These are phyloP conservation scores for Heteractis magnifica DNA, from an alignment of 92 coral and sea anemone species.

Conservation along the genomic window DNA sequence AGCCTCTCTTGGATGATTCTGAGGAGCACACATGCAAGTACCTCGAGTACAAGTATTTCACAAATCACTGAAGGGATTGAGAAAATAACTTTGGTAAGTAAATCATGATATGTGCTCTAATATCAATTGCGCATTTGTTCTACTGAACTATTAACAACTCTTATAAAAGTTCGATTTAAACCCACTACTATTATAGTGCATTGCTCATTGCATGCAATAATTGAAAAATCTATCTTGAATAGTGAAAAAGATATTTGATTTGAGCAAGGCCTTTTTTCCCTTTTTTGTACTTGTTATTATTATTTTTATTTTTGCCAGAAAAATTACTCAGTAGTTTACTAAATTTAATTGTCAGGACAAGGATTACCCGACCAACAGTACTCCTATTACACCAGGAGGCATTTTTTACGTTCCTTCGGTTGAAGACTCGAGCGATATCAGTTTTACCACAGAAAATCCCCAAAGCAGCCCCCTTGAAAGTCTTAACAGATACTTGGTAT, in stretches of 20 bases:
- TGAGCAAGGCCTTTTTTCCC: background rate
- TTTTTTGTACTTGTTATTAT: slow-evolving; percentile 1
- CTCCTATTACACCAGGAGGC: slow-evolving; percentile 36
- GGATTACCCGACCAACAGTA: slow-evolving; percentile 27
- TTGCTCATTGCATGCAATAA: slow-evolving; percentile 6
- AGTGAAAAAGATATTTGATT: background rate
- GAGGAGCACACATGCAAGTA: background rate
- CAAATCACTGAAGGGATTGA: slow-evolving; percentile 20
- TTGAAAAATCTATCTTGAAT: slow-evolving; percentile 2
- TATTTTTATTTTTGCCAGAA: background rate
- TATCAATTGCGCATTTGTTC: background rate
- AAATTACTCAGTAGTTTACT: background rate
- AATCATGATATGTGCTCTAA: background rate
- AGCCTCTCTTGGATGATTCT: background rate
- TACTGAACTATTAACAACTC: background rate
- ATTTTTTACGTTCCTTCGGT: slow-evolving; percentile 25
- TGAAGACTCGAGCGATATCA: slow-evolving; percentile 42
- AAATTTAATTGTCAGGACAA: slow-evolving; percentile 29
- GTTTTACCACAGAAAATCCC: slow-evolving; percentile 25
- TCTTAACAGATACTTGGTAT: slow-evolving; percentile 48
- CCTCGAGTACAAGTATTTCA: background rate
- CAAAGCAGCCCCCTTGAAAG: slow-evolving; percentile 29
- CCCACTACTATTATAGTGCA: slow-evolving; percentile 5
- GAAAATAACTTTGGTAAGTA: slow-evolving; percentile 30
- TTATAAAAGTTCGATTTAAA: background rate